A percentile compares a stretch with the other conserved stretches of the same genome.
These are phyloP conservation scores for Iselma pallidipennis DNA, from an alignment of 2,888 invertebrate genomes.

Conservation along the genomic window DNA sequence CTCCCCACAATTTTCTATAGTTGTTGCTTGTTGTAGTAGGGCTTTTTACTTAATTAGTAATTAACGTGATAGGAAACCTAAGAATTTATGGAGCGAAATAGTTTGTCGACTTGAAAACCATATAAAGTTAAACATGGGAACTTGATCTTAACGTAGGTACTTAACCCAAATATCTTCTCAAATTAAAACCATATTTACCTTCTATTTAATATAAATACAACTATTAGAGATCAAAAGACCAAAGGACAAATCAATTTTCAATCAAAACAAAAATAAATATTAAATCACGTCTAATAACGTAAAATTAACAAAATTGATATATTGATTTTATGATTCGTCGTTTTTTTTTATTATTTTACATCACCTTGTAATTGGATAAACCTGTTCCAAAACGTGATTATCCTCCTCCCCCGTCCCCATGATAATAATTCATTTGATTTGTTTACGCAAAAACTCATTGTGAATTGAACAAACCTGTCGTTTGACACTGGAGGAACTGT, in stretches of 20 bases:
- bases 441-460: too few species aligned
- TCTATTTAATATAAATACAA: not conserved
- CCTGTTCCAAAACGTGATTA: too few species aligned
- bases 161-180: slow-evolving; percentile 8
- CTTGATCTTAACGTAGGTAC: slow-evolving; percentile 9
- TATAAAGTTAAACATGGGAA: slow-evolving; percentile 11
- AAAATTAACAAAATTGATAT: too few species aligned
- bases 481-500: slow-evolving; percentile 57
- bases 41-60: slow-evolving; percentile 9
- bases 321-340: too few species aligned
- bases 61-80: slow-evolving; percentile 9
- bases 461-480: slow-evolving; percentile 49
- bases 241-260: too few species aligned
- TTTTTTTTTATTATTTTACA: too few species aligned
- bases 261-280: too few species aligned
- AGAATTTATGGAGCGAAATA: slow-evolving; percentile 7
- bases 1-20: not conserved
- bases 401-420: too few species aligned
- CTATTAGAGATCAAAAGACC: not conserved
- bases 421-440: too few species aligned
- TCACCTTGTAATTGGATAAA: too few species aligned
- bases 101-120: not conserved
- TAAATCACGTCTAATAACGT: too few species aligned
- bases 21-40: not conserved
- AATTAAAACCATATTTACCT: slow-evolving; percentile 7